Evolutionary conservation across 2,113 vertebrate genomes (phyloP).

Genomic region (Prochilodus magdalenae): DNA sequence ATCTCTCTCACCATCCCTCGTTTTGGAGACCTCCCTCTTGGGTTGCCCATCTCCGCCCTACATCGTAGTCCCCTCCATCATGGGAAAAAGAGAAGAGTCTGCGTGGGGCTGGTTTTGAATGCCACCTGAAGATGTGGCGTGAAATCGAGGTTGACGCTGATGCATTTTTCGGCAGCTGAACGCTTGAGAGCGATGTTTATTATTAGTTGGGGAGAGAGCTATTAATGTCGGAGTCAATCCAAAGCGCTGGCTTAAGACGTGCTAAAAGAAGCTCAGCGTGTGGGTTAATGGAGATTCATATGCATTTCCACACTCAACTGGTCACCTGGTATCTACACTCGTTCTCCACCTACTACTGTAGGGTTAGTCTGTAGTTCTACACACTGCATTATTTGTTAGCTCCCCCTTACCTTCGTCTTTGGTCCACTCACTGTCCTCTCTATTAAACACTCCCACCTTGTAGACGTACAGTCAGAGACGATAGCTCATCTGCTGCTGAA

Average conservation of each 20-base stretch:
- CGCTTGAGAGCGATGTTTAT: background rate
- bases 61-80: background rate
- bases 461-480: no score
- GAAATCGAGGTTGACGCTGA: constrained; percentile 47
- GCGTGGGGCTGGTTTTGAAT: constrained; percentile 46
- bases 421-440: no score
- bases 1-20: constrained; percentile 16
- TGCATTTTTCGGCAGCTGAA: constrained; percentile 9
- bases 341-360: no score
- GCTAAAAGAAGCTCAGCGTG: background rate
- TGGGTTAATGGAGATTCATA: no score
- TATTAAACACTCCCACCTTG: no score
- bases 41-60: background rate
- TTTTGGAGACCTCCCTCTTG: constrained; percentile 25
- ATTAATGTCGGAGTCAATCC: constrained; percentile 33
- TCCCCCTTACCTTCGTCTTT: no score
- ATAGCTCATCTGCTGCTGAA: no score
- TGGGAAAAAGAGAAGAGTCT: constrained; percentile 23
- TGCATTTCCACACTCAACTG: no score
- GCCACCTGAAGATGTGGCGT: constrained; percentile 42
- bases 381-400: no score
- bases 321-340: no score
- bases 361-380: no score
- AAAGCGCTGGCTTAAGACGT: background rate
- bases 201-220: constrained; percentile 29